Evolutionary conservation across 2,113 vertebrate species (phyloP), one percentile per base, ranked within the genome.

Genomic region (Opisthocomus hoazin): DNA sequence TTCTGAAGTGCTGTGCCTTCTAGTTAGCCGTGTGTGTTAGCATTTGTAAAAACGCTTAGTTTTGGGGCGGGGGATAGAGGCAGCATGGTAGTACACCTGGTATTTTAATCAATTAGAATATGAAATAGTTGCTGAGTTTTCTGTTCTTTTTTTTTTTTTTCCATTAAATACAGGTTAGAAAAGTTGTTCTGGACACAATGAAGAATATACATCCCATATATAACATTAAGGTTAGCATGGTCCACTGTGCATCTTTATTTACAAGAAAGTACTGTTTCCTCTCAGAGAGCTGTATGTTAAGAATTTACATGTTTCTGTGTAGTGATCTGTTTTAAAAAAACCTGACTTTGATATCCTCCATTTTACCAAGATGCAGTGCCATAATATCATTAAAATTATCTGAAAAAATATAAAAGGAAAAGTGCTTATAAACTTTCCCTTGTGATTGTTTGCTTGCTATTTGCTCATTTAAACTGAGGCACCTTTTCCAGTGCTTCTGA

Each of bases 201-300:
- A 99, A 99, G 98, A 99, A 99, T 97, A 98, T 99, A 96, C 99
- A 99, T 93, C 99, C 99, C 45, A 99, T 99, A 97, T 99, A 99
- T 97, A 99, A 99, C 96, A 99, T 99, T 87, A 99, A 99, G 98
- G 99, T 99, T 89, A 97, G 97, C 34, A 0, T 54, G 23, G 6
- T 66, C 58, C 27, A 30, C 15, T 58, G 9, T 79, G 12, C 15
- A 11, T 53, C 51, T 90, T 78, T 89, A 19, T 87, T 90, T 90
- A 48, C 37, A 86, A 69, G 39, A 77, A 86, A 87, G 9, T 41
- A 14, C 11, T 48, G 0, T 68, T 80, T 80, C 12, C 41, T 89
- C 19, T 27, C 9, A 60, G 45, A 87, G 34, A 15, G 10, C 16
- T 83, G 2, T 81, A 5, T 68, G 9, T 58, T 92, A 68, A 48